These are phyloP conservation scores for Conus betulinus DNA, from an alignment of 1,140 invertebrate genomes.

Conservation along the genomic window DNA sequence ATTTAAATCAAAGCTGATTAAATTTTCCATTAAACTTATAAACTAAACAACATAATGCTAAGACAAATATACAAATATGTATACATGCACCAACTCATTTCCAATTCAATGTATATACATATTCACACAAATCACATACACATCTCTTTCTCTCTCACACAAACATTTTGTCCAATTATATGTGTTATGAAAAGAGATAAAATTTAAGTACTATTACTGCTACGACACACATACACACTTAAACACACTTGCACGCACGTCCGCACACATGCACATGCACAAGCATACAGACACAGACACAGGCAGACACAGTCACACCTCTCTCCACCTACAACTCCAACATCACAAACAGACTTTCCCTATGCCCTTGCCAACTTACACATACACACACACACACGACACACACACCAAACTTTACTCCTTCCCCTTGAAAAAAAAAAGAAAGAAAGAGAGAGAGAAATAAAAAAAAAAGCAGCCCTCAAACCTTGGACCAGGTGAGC, in stretches of 20 bases:
- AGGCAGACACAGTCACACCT: no score
- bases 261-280: no score
- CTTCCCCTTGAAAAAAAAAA: no score
- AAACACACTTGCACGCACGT: not conserved
- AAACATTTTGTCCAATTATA: not conserved
- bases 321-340: no score
- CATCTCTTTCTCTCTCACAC: not conserved
- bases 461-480: not conserved
- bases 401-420: not conserved
- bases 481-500: constrained; percentile 92
- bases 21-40: no score
- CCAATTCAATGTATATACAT: not conserved
- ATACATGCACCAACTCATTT: not conserved
- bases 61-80: not conserved
- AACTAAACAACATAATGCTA: not conserved
- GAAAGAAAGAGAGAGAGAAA: not conserved
- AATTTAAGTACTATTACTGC: no score
- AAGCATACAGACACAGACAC: no score
- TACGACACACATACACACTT: constrained; percentile 8
- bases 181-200: no score
- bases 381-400: not conserved
- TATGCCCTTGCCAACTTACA: not conserved
- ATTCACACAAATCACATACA: no score
- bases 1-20: no score
- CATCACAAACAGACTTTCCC: no score